These are phyloP conservation scores for Melanostigma gelatinosum DNA, from an alignment of 2,113 vertebrate species.

Conservation along the genomic window DNA sequence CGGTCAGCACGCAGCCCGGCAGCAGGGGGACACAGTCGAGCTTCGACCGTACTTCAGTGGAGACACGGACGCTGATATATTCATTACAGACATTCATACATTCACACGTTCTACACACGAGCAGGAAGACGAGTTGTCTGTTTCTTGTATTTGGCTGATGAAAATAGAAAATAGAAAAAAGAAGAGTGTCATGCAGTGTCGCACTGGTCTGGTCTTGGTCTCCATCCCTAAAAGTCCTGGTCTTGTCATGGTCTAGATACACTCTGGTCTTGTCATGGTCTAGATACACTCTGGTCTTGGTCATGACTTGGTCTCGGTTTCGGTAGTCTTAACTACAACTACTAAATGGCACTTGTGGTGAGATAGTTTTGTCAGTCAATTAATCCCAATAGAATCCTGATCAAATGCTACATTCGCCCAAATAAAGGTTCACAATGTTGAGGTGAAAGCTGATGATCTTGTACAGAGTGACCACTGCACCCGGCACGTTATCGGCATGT, in stretches of 20 bases:
- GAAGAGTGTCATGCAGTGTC: no score
- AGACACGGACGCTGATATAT: not conserved
- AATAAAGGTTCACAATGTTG: not conserved
- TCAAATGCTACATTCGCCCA: not conserved
- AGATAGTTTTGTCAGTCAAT: constrained; percentile 25
- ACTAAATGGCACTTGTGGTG: not conserved
- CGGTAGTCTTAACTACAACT: no score
- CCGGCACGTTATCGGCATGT: not conserved
- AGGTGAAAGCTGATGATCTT: constrained; percentile 29
- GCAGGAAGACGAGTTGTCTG: not conserved
- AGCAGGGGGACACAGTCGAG: not conserved
- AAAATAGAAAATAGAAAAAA: not conserved
- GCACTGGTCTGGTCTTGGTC: no score
- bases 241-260: no score
- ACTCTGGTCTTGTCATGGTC: no score
- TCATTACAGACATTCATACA: no score
- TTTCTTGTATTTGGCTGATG: not conserved
- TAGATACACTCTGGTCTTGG: no score
- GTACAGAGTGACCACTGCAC: constrained; percentile 26
- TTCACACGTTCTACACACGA: not conserved
- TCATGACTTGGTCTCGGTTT: no score
- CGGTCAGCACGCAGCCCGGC: not conserved
- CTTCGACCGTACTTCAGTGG: not conserved
- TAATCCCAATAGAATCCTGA: constrained; percentile 15
- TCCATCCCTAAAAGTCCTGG: no score